Base-by-base conservation (phyloP, 1,140 invertebrate genomes). In the Leptoteleia sp. region DNA sequence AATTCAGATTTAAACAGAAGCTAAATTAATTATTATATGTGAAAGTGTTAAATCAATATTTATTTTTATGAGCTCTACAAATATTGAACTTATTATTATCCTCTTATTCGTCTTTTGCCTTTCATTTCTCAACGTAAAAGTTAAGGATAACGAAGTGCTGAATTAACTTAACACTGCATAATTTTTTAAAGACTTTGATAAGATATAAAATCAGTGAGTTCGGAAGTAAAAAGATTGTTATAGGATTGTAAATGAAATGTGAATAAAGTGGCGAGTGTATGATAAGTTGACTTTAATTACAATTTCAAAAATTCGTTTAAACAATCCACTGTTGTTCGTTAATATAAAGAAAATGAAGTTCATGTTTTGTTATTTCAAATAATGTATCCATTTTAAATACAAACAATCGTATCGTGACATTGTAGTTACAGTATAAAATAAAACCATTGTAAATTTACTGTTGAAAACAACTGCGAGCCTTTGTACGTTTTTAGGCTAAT, bases 221-320 rank as follows among this genome's bases (percentile, higher is more conserved):
- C n/a, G 7, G 3, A 15, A 48, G 12, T 16, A 38, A 54, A 25
- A 54, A 35, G 48, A 54, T 54, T 22, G 38, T 38, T 54, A 54
- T 13, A 25, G 33, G 19, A 54, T 54, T 54, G 48, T 54, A 31
- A 54, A 54, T 54, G 37, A 54, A 54, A 38, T 25, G 33, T 25
- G 38, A 25, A 57, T 57, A 57, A 57, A 43, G 54, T 57, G 54
- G 38, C 54, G 38, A 57, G 25, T 31, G 54, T 42, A 3, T n/a
- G 54, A 57, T 57, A 57, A 57, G 38, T 38, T 5, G 54, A 57
- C 54, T 57, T 57, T 57, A 57, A 57, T 57, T 57, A 27, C 37
- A 17, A 57, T 57, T 57, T 57, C n/a, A n/a, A n/a, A 57, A 57
- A 57, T 57, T 57, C 38, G 19, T 57, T 43, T 55, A 55, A 55